A percentile compares a stretch with the other conserved stretches of the same genome.
Evolutionary conservation across 2,888 invertebrate genomes (phyloP).

Genomic region (Zhuqinia jingwanae): DNA sequence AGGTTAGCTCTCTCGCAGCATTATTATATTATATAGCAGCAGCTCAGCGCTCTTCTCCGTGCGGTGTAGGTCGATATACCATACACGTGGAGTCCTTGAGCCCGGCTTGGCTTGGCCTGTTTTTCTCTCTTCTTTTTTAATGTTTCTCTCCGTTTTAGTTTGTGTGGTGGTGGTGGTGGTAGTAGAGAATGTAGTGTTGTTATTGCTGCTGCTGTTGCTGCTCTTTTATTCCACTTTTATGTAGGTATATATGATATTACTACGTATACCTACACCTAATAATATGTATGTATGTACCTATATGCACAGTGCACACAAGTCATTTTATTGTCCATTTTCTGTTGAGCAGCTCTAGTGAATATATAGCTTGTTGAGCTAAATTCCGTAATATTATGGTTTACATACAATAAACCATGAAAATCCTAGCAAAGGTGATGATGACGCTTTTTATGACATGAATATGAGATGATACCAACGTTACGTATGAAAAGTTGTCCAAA

Average conservation of each 20-base stretch:
- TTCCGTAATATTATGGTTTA: background rate
- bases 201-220: background rate
- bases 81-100: slow-evolving; percentile 79
- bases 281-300: background rate
- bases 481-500: background rate
- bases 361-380: background rate
- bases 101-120: slow-evolving; percentile 75
- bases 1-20: no score
- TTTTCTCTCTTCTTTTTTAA: slow-evolving; percentile 63
- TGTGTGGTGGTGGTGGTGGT: background rate
- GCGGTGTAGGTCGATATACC: slow-evolving; percentile 74
- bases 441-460: background rate
- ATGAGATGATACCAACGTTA: background rate
- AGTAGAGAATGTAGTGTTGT: background rate
- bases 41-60: background rate
- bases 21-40: no score
- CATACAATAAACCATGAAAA: background rate
- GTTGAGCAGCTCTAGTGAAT: background rate
- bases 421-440: background rate
- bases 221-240: background rate
- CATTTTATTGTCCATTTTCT: background rate
- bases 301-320: background rate
- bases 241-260: background rate
- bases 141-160: slow-evolving; percentile 44
- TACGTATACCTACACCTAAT: background rate